These are phyloP conservation scores for Melieria omissa DNA, from an alignment of 2,888 invertebrate species.

Conservation along the genomic window DNA sequence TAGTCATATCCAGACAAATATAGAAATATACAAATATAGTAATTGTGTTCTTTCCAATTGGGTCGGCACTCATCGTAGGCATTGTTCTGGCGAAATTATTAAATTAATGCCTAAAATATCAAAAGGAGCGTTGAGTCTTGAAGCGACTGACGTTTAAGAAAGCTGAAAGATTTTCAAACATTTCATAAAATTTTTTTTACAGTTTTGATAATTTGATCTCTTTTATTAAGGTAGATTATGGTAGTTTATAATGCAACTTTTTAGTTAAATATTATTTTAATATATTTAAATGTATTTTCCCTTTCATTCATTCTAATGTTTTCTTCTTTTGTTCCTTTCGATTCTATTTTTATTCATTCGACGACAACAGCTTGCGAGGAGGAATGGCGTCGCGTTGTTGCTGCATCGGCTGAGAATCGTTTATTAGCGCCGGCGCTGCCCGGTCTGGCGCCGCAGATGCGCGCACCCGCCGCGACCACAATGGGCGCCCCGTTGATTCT, in stretches of 20 bases:
- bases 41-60: too few relatives aligned
- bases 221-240: neutral
- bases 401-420: constrained; percentile 81
- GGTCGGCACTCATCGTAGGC: too few relatives aligned
- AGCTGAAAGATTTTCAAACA: too few relatives aligned
- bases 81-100: too few relatives aligned
- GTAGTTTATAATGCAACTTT: neutral
- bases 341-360: constrained; percentile 8
- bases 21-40: too few relatives aligned
- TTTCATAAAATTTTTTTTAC: too few relatives aligned
- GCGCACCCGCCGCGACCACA: constrained; percentile 80
- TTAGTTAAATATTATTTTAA: neutral
- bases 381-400: constrained; percentile 85
- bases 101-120: too few relatives aligned
- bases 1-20: too few relatives aligned
- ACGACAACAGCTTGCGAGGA: constrained; percentile 78
- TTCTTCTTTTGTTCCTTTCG: constrained; percentile 5
- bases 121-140: too few relatives aligned
- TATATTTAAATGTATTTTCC: neutral
- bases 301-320: neutral
- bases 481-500: constrained; percentile 91
- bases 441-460: constrained; percentile 74
- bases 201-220: neutral
- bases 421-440: constrained; percentile 73
- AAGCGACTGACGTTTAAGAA: too few relatives aligned